These are phyloP conservation scores for Xenopus laevis DNA, from an alignment of 2,113 vertebrate species.

Conservation along the genomic window DNA sequence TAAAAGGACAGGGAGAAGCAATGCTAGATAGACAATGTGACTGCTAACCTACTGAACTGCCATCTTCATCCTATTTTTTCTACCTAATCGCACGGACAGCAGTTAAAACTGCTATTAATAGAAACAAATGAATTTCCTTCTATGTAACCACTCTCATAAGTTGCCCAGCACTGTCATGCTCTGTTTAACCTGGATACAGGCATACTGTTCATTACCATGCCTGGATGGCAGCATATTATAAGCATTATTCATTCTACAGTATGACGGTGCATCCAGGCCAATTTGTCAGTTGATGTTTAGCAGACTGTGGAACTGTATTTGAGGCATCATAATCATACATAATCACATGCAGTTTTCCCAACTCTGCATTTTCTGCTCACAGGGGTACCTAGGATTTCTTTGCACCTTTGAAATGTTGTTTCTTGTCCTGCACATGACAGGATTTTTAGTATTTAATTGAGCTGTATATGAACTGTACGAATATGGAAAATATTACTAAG, in stretches of 20 bases:
- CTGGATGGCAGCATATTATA: constrained; percentile 11
- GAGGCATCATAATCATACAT: neutral
- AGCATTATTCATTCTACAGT: neutral
- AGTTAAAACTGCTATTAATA: neutral
- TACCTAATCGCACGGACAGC: too few relatives aligned
- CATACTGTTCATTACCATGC: neutral
- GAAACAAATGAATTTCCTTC: neutral
- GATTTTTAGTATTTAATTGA: too few relatives aligned
- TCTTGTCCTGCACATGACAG: too few relatives aligned
- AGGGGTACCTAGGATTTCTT: too few relatives aligned
- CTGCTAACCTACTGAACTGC: neutral
- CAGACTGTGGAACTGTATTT: neutral
- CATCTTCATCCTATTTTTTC: neutral
- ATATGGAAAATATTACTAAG: too few relatives aligned
- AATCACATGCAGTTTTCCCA: too few relatives aligned
- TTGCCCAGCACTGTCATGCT: constrained; percentile 28
- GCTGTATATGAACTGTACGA: too few relatives aligned
- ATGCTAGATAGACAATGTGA: neutral
- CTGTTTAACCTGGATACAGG: constrained; percentile 27
- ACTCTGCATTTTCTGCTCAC: too few relatives aligned
- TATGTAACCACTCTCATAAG: neutral
- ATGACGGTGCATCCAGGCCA: neutral
- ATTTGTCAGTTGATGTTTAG: constrained; percentile 1
- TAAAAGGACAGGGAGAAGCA: constrained; percentile 8
- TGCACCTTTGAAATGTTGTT: too few relatives aligned